Percentiles rank a stretch among this genome's conserved stretches.
phyloP scores from a whole-genome alignment of 2,888 invertebrate species.

The Stegophylla sp. region DNA sequence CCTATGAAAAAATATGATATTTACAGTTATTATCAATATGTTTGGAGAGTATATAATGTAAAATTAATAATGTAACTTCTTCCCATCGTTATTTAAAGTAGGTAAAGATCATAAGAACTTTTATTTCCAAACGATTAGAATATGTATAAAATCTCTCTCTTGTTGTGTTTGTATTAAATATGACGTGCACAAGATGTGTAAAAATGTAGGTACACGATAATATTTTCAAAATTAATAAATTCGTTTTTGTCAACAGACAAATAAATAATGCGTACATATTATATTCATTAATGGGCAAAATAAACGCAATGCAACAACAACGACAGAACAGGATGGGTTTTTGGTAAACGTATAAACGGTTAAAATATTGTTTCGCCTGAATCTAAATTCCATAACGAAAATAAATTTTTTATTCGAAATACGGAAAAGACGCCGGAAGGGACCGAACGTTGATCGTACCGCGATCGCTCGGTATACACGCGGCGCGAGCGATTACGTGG shows the following conservation, averaged over 20 bases:
- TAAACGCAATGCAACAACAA: neutral
- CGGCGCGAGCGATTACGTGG: constrained; percentile 50
- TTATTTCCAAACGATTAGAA: neutral
- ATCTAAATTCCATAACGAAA: neutral
- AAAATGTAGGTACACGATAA: neutral
- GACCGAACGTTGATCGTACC: neutral
- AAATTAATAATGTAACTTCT: no score
- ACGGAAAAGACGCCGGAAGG: neutral
- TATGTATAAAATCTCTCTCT: neutral
- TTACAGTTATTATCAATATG: no score
- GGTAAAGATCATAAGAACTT: no score
- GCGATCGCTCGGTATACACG: constrained; percentile 44
- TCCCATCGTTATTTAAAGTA: no score
- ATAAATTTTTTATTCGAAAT: neutral
- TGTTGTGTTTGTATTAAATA: neutral
- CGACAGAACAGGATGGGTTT: neutral
- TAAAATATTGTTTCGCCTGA: neutral
- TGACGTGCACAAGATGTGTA: neutral
- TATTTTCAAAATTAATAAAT: neutral
- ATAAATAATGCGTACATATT: neutral
- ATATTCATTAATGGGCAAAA: neutral
- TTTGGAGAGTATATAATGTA: no score
- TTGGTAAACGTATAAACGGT: neutral
- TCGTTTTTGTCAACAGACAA: neutral
- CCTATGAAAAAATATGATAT: no score